phyloP scores from a whole-genome alignment of 1,140 invertebrate genomes.

The Chrysoperla carnea region DNA sequence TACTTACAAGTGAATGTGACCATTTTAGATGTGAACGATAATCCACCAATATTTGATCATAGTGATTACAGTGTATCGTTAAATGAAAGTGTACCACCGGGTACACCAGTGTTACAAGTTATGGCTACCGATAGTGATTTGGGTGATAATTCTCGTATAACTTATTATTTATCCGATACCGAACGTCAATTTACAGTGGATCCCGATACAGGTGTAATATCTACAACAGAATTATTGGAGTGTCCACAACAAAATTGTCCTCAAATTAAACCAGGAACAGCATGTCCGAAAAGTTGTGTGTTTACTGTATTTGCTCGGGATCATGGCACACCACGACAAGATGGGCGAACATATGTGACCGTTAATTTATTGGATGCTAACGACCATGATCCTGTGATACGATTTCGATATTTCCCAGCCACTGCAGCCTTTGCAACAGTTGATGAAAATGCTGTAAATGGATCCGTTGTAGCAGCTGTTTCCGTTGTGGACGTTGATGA shows the following conservation, averaged over 20 bases:
- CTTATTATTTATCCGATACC: conserved; percentile 70
- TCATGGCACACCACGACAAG: conserved; percentile 74
- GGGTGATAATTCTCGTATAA: conserved; percentile 81
- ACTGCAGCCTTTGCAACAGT: conserved; percentile 73
- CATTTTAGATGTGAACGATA: conserved; percentile 87
- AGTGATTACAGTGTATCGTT: conserved; percentile 81
- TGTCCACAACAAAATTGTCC: conserved; percentile 56
- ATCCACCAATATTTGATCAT: conserved; percentile 84
- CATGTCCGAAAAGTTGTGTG: conserved; percentile 77
- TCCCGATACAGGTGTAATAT: conserved; percentile 71
- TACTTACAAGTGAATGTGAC: conserved; percentile 80
- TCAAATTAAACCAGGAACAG: conserved; percentile 25
- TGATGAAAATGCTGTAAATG: conserved; percentile 81
- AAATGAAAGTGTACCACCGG: conserved; percentile 77
- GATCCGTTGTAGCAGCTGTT: conserved; percentile 83
- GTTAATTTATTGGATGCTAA: conserved; percentile 87
- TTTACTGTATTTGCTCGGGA: conserved; percentile 88
- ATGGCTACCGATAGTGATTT: conserved; percentile 81
- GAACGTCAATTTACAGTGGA: conserved; percentile 79
- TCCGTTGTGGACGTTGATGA: conserved; percentile 81
- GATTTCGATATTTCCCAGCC: conserved; percentile 73
- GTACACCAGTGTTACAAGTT: conserved; percentile 77
- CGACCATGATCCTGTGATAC: conserved; percentile 86
- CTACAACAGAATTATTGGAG: conserved; percentile 57
- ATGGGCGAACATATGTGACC: conserved; percentile 85